phyloP scores from a whole-genome alignment of 1,140 invertebrate species.

The Popillia japonica region DNA sequence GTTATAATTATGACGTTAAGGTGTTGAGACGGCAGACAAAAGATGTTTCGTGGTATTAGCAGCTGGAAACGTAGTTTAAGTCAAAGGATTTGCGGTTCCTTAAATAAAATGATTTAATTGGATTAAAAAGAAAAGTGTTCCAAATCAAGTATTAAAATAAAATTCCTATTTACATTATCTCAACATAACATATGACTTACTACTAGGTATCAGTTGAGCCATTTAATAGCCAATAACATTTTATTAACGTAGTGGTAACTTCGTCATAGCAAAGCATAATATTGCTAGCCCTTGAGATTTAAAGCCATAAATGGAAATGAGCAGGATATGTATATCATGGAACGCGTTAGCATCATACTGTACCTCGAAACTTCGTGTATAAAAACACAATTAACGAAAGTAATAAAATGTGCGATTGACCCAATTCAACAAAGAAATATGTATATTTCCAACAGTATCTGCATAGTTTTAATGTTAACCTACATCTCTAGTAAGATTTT shows the following conservation, averaged over 20 bases:
- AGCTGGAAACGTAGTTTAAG: too few species aligned
- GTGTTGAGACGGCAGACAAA: too few species aligned
- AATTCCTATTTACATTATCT: too few species aligned
- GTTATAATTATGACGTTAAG: too few species aligned
- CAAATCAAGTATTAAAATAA: too few species aligned
- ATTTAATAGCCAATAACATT: background rate
- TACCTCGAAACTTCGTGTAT: background rate
- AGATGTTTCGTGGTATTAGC: too few species aligned
- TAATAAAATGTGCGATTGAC: background rate
- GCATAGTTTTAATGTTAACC: constrained; percentile 21
- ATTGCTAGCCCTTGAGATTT: background rate
- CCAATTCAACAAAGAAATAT: background rate
- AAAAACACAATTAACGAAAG: background rate
- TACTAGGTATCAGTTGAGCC: too few species aligned
- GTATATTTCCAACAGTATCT: background rate
- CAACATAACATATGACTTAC: too few species aligned
- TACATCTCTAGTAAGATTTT: background rate
- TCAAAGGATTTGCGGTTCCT: too few species aligned
- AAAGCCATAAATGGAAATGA: background rate
- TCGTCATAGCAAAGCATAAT: constrained; percentile 8
- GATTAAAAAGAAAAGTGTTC: too few species aligned
- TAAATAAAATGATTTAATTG: too few species aligned
- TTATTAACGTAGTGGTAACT: background rate
- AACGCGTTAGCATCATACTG: background rate
- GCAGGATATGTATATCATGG: background rate